These are phyloP conservation scores for Pimephales promelas DNA, from an alignment of 2,113 vertebrate genomes.

Conservation along the genomic window DNA sequence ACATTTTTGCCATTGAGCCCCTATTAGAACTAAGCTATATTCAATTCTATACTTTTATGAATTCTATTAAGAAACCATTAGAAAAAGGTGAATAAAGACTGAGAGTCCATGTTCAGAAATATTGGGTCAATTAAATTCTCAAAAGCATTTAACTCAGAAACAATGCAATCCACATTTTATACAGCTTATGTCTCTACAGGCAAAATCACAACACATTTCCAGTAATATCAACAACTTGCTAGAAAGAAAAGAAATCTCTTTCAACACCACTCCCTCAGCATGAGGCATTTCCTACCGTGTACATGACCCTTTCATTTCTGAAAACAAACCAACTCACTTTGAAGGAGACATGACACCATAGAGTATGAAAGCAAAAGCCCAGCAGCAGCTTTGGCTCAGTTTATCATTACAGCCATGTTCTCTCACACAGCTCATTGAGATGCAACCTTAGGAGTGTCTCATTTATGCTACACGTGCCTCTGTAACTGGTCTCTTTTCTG, in stretches of 20 bases:
- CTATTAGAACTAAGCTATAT: no score
- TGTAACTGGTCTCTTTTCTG: no score
- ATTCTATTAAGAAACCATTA: no score
- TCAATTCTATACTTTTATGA: no score
- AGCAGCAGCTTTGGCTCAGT: conserved; percentile 57
- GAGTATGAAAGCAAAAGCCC: conserved; percentile 60
- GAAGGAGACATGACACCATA: conserved; percentile 65
- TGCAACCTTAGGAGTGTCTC: conserved; percentile 59
- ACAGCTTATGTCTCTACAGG: not conserved
- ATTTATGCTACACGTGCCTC: conserved; percentile 54
- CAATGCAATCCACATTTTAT: not conserved
- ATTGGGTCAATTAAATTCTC: no score
- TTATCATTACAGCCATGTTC: conserved; percentile 65
- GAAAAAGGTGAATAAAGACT: no score
- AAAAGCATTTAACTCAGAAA: no score
- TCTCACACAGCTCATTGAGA: conserved; percentile 63
- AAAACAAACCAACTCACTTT: conserved; percentile 44
- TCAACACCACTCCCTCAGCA: not conserved
- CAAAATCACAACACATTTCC: not conserved
- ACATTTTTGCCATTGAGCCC: no score
- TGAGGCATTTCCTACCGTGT: conserved; percentile 22
- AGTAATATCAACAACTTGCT: conserved; percentile 5
- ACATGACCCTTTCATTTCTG: conserved; percentile 43
- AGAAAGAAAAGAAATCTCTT: conserved; percentile 3
- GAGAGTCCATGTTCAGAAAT: no score